A percentile compares a stretch with the other conserved stretches of the same genome.
phyloP scores from a whole-genome alignment of 2,888 invertebrate species.

The Xanthorhoe spadicearia region DNA sequence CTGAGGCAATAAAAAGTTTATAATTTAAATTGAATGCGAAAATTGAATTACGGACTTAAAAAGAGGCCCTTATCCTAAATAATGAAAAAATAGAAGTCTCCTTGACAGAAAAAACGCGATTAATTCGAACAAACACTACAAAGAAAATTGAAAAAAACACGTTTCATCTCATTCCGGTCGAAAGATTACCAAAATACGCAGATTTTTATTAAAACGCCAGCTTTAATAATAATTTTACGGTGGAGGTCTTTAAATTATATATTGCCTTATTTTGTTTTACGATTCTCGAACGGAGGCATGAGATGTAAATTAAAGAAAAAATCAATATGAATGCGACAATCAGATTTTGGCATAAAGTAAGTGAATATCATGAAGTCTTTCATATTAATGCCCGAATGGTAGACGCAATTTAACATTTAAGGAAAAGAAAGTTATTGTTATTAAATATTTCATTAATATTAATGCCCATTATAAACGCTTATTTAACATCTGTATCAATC shows the following conservation, averaged over 20 bases:
- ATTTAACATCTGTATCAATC: too few relatives aligned
- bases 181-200: constrained; percentile 22
- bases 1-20: background rate
- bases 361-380: too few relatives aligned
- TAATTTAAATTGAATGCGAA: background rate
- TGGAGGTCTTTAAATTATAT: constrained; percentile 37
- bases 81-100: constrained; percentile 2
- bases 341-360: too few relatives aligned
- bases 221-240: constrained; percentile 44
- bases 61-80: background rate
- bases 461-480: too few relatives aligned
- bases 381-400: too few relatives aligned
- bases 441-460: too few relatives aligned
- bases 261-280: constrained; percentile 44
- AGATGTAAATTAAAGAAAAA: constrained; percentile 17
- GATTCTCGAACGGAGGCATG: constrained; percentile 17
- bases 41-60: background rate
- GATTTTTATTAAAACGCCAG: constrained; percentile 33
- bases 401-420: too few relatives aligned
- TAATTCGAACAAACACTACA: constrained; percentile 14
- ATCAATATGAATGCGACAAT: background rate
- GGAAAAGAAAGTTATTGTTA: too few relatives aligned
- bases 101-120: constrained; percentile 9
- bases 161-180: constrained; percentile 18
- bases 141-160: constrained; percentile 26